Conservation (phyloP, 2,888 invertebrate genomes). For the Tachystola acroxantha region DNA sequence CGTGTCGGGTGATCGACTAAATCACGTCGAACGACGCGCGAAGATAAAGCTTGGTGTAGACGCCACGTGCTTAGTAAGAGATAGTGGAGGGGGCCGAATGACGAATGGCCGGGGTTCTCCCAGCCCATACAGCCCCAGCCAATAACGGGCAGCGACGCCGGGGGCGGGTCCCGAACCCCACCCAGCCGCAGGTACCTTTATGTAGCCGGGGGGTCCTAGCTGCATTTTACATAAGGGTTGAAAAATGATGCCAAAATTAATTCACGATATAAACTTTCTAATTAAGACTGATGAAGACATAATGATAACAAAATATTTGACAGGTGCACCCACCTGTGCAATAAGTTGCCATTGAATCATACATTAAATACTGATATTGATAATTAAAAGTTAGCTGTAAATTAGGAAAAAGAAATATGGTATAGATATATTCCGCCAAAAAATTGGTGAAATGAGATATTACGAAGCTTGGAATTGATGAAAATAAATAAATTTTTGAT, state of each 20-base stretch:
- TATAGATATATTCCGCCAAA: no score
- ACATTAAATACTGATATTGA: no score
- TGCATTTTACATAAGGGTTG: conserved; percentile 45
- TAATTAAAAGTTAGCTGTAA: no score
- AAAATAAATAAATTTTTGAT: no score
- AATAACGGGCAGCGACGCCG: conserved; percentile 42
- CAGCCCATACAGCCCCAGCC: conserved; percentile 34
- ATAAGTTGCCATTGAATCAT: no score
- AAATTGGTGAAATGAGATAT: no score
- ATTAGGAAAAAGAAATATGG: no score
- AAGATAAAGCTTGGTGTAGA: conserved; percentile 61
- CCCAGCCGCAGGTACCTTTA: conserved; percentile 47
- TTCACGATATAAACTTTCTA: no score
- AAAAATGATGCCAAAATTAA: not conserved
- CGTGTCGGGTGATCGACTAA: conserved; percentile 70
- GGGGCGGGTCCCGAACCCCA: conserved; percentile 45
- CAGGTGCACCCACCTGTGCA: no score
- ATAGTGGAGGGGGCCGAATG: conserved; percentile 44
- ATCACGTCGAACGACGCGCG: conserved; percentile 61
- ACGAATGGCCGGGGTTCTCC: conserved; percentile 52
- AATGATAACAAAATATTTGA: no score
- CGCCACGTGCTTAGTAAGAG: conserved; percentile 49
- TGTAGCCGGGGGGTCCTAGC: conserved; percentile 39
- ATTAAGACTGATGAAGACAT: no score
- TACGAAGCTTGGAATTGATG: no score